Conservation (phyloP, 2,888 invertebrate species). For the Barypeithes pellucidus region DNA sequence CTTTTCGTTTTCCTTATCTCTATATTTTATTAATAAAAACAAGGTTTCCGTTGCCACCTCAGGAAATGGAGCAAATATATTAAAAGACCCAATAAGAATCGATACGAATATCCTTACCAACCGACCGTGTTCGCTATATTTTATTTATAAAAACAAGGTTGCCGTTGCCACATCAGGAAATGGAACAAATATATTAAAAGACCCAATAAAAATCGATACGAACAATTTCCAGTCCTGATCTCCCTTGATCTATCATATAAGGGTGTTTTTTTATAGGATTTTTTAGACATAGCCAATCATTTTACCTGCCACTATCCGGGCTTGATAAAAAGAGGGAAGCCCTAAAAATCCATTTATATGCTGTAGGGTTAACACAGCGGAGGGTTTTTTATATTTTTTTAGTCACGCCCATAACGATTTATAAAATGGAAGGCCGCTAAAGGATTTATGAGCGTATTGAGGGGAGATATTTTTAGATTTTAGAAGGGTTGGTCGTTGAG, state of each 20-base stretch:
- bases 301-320: constrained; percentile 25
- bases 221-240: neutral
- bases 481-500: constrained; percentile 35
- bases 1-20: too few species aligned
- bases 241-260: constrained; percentile 15
- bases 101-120: too few species aligned
- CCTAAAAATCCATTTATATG: constrained; percentile 14
- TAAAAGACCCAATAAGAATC: neutral
- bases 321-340: constrained; percentile 30
- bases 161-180: too few species aligned
- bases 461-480: constrained; percentile 38
- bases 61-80: too few species aligned
- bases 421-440: constrained; percentile 58
- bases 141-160: too few species aligned
- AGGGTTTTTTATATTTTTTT: constrained; percentile 61
- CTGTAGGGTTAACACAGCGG: constrained; percentile 27
- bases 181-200: neutral
- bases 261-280: constrained; percentile 3
- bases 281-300: constrained; percentile 30
- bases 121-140: too few species aligned
- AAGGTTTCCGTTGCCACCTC: too few species aligned
- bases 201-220: neutral
- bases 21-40: too few species aligned
- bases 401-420: constrained; percentile 57
- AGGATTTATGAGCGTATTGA: constrained; percentile 33